phyloP scores from a whole-genome alignment of 2,797 vertebrate genomes.

The Okamejei kenojei region DNA sequence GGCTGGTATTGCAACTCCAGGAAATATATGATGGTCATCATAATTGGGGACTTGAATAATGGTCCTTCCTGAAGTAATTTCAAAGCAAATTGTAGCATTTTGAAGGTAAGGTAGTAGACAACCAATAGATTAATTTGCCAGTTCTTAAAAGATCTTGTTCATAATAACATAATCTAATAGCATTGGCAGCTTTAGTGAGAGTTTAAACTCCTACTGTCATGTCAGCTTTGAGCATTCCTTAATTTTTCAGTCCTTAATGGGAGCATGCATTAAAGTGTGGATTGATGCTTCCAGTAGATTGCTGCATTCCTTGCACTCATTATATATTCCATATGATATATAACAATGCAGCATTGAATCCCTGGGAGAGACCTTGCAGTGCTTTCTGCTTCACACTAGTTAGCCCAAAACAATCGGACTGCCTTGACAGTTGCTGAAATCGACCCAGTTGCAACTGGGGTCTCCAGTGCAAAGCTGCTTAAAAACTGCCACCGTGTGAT shows the following conservation, averaged over 20 bases:
- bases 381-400: neutral
- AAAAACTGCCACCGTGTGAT: neutral
- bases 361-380: too few species aligned
- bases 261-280: neutral
- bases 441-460: too few species aligned
- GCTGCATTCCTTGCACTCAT: neutral
- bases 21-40: neutral
- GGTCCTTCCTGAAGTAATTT: neutral
- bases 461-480: neutral
- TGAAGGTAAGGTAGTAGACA: neutral
- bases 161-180: neutral
- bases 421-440: neutral
- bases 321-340: too few species aligned
- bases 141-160: neutral
- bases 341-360: neutral
- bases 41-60: neutral
- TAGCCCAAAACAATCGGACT: neutral
- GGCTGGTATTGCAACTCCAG: neutral
- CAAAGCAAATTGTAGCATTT: neutral
- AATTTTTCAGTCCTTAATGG: neutral
- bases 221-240: neutral
- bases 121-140: neutral
- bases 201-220: neutral
- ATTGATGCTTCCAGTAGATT: neutral
- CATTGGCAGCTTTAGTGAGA: neutral